Percentiles rank a stretch among this genome's conserved stretches.
Conservation (phyloP, 2,797 vertebrate genomes). For the Setipinna tenuifilis region DNA sequence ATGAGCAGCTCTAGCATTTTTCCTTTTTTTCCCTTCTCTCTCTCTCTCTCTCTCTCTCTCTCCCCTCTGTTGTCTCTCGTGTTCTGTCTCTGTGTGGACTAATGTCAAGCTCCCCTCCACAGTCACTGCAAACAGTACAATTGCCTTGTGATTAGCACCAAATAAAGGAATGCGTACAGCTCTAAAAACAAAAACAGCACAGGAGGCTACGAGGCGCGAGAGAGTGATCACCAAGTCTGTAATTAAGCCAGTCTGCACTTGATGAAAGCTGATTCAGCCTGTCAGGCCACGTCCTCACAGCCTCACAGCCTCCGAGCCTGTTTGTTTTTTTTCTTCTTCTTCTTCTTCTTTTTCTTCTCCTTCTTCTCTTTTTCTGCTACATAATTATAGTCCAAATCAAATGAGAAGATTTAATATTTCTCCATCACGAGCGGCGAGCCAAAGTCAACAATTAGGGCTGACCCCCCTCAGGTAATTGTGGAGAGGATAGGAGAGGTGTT, state of each 20-base stretch:
- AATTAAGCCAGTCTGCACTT: constrained; percentile 82
- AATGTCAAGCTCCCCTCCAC: constrained; percentile 64
- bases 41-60: not conserved
- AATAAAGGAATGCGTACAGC: constrained; percentile 73
- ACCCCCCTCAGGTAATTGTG: constrained; percentile 67
- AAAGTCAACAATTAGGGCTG: constrained; percentile 76
- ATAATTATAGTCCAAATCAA: constrained; percentile 83
- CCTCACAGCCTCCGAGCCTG: constrained; percentile 75
- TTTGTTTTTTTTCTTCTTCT: constrained; percentile 71
- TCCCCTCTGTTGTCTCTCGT: not conserved
- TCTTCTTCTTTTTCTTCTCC: constrained; percentile 55
- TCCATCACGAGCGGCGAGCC: constrained; percentile 70
- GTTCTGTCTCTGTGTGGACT: constrained; percentile 62
- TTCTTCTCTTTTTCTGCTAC: constrained; percentile 48
- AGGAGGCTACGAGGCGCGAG: constrained; percentile 58
- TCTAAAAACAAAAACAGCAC: constrained; percentile 59
- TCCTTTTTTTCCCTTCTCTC: too few relatives aligned
- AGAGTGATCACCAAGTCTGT: constrained; percentile 72
- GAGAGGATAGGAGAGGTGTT: constrained; percentile 45
- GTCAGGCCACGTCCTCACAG: constrained; percentile 70
- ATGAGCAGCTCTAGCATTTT: not conserved
- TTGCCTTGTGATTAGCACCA: constrained; percentile 77
- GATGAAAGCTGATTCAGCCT: constrained; percentile 81
- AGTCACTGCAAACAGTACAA: constrained; percentile 64
- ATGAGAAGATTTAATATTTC: constrained; percentile 81